Evolutionary conservation across 2,888 invertebrate genomes (phyloP).

Genomic region (Ectobius pallidus): DNA sequence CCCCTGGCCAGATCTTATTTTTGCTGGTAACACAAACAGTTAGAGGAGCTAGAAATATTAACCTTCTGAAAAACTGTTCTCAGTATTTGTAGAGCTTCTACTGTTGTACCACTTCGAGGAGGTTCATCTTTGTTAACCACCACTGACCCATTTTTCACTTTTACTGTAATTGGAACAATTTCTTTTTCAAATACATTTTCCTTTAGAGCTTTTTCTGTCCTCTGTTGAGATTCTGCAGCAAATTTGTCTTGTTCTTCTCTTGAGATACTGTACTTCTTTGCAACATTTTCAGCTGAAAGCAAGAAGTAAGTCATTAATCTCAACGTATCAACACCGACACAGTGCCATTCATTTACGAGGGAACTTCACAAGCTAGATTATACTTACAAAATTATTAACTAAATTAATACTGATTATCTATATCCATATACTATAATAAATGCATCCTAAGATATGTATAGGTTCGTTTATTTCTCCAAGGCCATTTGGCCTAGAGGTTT

Average conservation of each 20-base stretch:
- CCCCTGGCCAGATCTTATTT: too few species aligned
- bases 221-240: slow-evolving; percentile 71
- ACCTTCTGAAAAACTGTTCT: slow-evolving; percentile 69
- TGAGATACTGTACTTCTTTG: slow-evolving; percentile 66
- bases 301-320: neutral
- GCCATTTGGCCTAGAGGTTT: too few species aligned
- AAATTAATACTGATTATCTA: too few species aligned
- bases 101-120: slow-evolving; percentile 66
- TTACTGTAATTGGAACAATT: slow-evolving; percentile 69
- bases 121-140: slow-evolving; percentile 70
- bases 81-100: slow-evolving; percentile 66
- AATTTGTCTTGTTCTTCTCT: slow-evolving; percentile 74
- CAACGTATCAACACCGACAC: neutral
- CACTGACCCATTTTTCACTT: slow-evolving; percentile 55
- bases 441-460: too few species aligned
- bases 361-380: too few species aligned
- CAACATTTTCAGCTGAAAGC: slow-evolving; percentile 74
- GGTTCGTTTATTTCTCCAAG: too few species aligned
- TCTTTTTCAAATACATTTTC: slow-evolving; percentile 71
- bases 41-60: too few species aligned
- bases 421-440: too few species aligned
- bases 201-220: slow-evolving; percentile 65
- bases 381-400: neutral
- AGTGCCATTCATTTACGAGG: too few species aligned
- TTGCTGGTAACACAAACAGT: too few species aligned